These are phyloP conservation scores for Rostratula benghalensis DNA, from an alignment of 2,113 vertebrate species.

Conservation along the genomic window DNA sequence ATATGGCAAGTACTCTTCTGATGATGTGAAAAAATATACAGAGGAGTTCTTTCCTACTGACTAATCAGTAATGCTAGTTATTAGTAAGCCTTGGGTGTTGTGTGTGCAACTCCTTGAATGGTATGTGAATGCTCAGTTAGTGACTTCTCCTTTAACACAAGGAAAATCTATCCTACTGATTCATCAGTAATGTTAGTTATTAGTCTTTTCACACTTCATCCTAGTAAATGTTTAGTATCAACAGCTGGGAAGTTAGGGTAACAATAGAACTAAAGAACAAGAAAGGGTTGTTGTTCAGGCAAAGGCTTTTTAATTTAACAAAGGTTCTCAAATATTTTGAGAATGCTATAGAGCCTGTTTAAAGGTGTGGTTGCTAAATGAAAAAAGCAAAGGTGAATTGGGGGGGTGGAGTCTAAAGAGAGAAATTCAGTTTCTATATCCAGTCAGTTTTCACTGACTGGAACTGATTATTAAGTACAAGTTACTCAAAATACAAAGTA, in stretches of 20 bases:
- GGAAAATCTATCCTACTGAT: background rate
- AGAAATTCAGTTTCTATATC: background rate
- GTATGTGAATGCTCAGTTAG: background rate
- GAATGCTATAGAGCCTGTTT: background rate
- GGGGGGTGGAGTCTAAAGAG: background rate
- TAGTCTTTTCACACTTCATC: background rate
- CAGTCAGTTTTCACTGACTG: background rate
- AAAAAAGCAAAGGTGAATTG: background rate
- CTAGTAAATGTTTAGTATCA: background rate
- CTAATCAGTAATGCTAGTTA: background rate
- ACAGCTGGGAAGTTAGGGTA: background rate
- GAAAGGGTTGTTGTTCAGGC: background rate
- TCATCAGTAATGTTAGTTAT: background rate
- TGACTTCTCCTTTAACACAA: background rate
- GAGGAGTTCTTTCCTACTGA: background rate
- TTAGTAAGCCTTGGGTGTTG: background rate
- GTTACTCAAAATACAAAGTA: background rate
- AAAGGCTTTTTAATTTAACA: background rate
- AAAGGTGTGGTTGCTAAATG: background rate
- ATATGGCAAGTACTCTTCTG: slow-evolving; percentile 58
- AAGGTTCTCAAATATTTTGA: background rate
- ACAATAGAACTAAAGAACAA: background rate
- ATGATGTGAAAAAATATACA: slow-evolving; percentile 25
- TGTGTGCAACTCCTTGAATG: background rate
- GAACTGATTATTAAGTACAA: background rate